A percentile compares a stretch with the other conserved stretches of the same genome.
Conservation (phyloP, 1,140 invertebrate species). For the Gonatopus flavifemur region DNA sequence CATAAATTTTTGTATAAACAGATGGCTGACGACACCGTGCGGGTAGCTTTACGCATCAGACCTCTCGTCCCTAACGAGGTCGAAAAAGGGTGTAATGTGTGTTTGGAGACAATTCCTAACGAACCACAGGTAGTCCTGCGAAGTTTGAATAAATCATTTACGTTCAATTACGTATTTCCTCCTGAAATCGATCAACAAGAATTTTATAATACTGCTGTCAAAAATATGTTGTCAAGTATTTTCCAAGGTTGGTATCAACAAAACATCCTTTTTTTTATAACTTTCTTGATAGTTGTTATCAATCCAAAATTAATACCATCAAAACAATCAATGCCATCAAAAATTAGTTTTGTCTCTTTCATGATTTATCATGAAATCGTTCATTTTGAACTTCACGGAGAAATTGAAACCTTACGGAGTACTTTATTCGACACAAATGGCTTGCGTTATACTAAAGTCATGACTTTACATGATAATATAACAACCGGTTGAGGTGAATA, state of each 20-base stretch:
- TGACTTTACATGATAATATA: too few relatives aligned
- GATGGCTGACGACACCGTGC: constrained; percentile 59
- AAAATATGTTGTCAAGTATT: constrained; percentile 72
- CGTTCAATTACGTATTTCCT: constrained; percentile 86
- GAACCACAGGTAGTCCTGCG: constrained; percentile 73
- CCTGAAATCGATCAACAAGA: constrained; percentile 69
- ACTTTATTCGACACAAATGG: too few relatives aligned
- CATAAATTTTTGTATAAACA: too few relatives aligned
- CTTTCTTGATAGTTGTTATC: too few relatives aligned
- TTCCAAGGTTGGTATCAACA: constrained; percentile 69
- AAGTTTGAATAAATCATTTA: constrained; percentile 75
- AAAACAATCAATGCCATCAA: too few relatives aligned
- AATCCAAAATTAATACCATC: too few relatives aligned
- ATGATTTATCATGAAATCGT: too few relatives aligned
- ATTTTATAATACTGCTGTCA: constrained; percentile 78
- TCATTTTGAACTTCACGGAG: too few relatives aligned
- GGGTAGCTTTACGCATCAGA: constrained; percentile 79
- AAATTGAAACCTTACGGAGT: too few relatives aligned
- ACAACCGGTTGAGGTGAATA: too few relatives aligned
- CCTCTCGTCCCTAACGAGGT: constrained; percentile 75
- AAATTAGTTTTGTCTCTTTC: too few relatives aligned
- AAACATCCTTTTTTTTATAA: background rate
- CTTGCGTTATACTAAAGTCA: too few relatives aligned
- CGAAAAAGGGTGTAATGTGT: constrained; percentile 68
- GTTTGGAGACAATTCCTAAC: constrained; percentile 64